Evolutionary conservation across 2,888 invertebrate species (phyloP), one percentile per base, ranked within the genome.

Genomic region (Eristalis pertinax): DNA sequence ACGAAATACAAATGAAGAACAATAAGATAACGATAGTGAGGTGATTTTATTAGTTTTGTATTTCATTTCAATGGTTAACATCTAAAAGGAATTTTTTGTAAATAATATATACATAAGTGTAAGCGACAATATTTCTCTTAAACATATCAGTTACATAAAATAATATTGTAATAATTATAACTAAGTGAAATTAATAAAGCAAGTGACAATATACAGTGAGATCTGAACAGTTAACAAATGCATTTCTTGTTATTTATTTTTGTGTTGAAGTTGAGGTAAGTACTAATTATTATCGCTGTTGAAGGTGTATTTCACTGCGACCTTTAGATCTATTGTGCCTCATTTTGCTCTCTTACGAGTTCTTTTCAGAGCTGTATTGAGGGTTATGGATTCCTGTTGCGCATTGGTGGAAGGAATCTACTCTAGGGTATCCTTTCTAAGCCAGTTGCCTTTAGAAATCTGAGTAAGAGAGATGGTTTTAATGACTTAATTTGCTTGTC

Each of bases 91-190:
- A 68, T 76, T 19, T 32, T 65, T 76, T 84, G 84, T 84, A 84
- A 80, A 84, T 84, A 84, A 70, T 80, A 79, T 50, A 50, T 79
- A 78, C 29, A 84, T 67, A 75, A 75, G 75, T 84, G 79, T 84
- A 79, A 84, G 79, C 62, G 84, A 84, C 84, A 84, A 84, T 84
- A 84, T 84, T 84, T 84, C 75, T 80, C 79, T 84, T 84, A 76
- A 84, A 76, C 84, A 84, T 84, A 84, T 84, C 84, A 84, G 84
- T 84, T 84, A 73, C 50, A 50, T 50, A 50, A 73, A 67, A 80
- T 75, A 84, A 75, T 72, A 84, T 76, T 80, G 75, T 84, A 84
- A 84, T 79, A 75, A 74, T 84, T 72, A 84, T 69, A 72, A 13
- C 75, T 84, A 84, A 84, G 84, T 72, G 70, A 72, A 77, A 76